phyloP scores from a whole-genome alignment of 2,888 invertebrate species.

The Thumatha senex region DNA sequence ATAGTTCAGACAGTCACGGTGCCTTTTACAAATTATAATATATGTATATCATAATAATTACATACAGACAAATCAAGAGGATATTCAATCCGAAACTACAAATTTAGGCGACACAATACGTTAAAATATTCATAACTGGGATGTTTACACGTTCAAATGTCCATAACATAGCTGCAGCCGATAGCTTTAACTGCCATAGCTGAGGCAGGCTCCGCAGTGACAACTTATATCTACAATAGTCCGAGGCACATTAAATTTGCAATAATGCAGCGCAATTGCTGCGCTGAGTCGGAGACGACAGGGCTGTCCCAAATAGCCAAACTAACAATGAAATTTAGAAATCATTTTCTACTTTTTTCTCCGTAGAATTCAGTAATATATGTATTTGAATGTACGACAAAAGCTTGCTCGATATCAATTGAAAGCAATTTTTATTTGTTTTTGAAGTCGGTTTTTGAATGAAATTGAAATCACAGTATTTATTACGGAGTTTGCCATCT shows the following conservation, averaged over 20 bases:
- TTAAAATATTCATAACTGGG: conserved; percentile 14
- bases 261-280: conserved; percentile 51
- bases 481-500: no score
- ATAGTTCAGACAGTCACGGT: no score
- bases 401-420: no score
- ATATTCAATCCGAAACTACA: background rate
- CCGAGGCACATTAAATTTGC: conserved; percentile 52
- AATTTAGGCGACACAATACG: background rate
- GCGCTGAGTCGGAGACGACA: conserved; percentile 33
- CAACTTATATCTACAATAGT: conserved; percentile 15
- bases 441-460: no score
- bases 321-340: background rate
- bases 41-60: no score
- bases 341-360: background rate
- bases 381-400: background rate
- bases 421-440: no score
- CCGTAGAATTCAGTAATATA: background rate
- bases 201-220: conserved; percentile 12
- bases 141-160: conserved; percentile 10
- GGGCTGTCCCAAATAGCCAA: conserved; percentile 35
- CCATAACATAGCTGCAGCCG: conserved; percentile 24
- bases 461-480: no score
- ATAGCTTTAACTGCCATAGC: conserved; percentile 33
- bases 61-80: background rate
- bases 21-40: no score